Evolutionary conservation across 2,797 vertebrate species (phyloP).

Genomic region (Ceyx erithaca): DNA sequence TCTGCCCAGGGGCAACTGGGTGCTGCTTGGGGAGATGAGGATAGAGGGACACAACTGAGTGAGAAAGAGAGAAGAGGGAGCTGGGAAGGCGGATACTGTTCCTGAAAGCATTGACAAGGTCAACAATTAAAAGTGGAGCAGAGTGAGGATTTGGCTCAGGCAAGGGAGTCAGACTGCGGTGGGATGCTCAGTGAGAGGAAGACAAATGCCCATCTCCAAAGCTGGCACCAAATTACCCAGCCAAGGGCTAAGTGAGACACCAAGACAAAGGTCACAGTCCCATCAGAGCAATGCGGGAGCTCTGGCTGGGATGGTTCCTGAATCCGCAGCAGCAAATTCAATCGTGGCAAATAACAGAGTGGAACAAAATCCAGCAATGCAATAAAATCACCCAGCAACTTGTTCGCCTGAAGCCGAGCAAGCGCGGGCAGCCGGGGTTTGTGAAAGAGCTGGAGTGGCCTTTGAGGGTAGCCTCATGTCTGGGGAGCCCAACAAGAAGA

Average conservation of each 20-base stretch:
- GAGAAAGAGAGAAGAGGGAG: not conserved
- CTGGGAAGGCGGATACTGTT: not conserved
- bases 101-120: slow-evolving; percentile 41
- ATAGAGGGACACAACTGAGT: not conserved
- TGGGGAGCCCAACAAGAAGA: not conserved
- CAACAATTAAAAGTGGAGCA: not conserved
- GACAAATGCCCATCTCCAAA: not conserved
- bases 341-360: slow-evolving; percentile 49
- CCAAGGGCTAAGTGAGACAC: not conserved
- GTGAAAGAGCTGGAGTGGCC: not conserved
- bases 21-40: not conserved
- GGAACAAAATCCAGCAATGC: slow-evolving; percentile 74
- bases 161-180: fast-evolving
- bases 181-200: not conserved
- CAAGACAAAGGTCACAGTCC: slow-evolving; percentile 31
- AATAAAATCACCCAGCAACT: slow-evolving; percentile 65
- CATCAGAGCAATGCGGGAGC: not conserved
- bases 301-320: not conserved
- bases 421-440: slow-evolving; percentile 46
- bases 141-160: not conserved
- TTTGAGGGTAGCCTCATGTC: not conserved
- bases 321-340: slow-evolving; percentile 7
- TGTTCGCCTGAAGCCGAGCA: slow-evolving; percentile 67
- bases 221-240: fast-evolving
- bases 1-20: not conserved